Evolutionary conservation across 2,113 vertebrate genomes (phyloP), one percentile per base, ranked within the genome.

Genomic region (Pteronura brasiliensis): DNA sequence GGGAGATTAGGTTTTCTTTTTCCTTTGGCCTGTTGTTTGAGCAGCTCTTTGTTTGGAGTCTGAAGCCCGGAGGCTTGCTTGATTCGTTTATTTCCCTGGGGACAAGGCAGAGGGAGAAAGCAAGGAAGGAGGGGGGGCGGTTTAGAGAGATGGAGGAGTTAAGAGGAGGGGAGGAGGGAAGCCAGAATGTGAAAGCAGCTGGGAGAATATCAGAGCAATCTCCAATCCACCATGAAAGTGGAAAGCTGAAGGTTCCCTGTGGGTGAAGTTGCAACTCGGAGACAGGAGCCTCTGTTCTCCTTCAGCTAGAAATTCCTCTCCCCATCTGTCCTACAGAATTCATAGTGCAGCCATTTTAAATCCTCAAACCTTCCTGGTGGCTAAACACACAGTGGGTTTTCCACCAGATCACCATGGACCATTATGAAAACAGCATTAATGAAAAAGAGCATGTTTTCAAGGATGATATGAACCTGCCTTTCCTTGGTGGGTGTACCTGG

Each of bases 31-130:
- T 77, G 29, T 76, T 96, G 49, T 92, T 94, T 69, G 92, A 97
- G 25, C 79, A 42, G n/a, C 36, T 96, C 44, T 93, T 96, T 96
- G 87, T 96, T 69, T 80, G 39, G 82, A 82, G 34, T 82, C 92
- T 86, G 61, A 83, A 96, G 91, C 55, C 77, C 34, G 21, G 47
- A 93, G 87, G 69, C 69, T 85, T 57, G 7, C 90, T 82, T 49
- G 11, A 79, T 84, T n/a, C 13, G 12, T 96, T 89, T 89, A 90
- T 96, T 98, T 96, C 96, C 63, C 95, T 93, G 47, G 93, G 77
- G 85, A 95, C 74, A 20, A 49, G 82, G 61, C 23, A 7, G 31
- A 94, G 47, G 1, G 25, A 65, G 55, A 47, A 47, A 52, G 72
- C 67, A 31, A 74, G 23, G 49, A 7, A 25, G 10, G 59, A 34